phyloP scores from a whole-genome alignment of 2,888 invertebrate species.

The Mermis nigrescens region DNA sequence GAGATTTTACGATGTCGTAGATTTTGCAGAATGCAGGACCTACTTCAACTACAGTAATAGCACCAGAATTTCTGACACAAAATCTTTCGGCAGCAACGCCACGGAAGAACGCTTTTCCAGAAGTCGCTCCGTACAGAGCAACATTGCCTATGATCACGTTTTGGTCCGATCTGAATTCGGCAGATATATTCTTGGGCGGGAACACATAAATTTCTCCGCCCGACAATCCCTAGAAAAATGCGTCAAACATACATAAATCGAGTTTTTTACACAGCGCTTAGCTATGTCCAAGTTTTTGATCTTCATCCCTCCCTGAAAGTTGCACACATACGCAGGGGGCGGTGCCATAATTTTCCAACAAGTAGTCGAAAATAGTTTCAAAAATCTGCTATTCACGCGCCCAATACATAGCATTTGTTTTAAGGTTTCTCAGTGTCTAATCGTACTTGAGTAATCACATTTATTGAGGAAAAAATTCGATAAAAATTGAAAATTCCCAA shows the following conservation, averaged over 20 bases:
- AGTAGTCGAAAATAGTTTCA: too few species aligned
- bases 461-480: too few species aligned
- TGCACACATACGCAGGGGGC: not conserved
- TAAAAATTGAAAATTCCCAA: too few species aligned
- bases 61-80: conserved; percentile 93
- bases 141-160: conserved; percentile 97
- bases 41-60: conserved; percentile 75
- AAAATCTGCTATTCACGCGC: too few species aligned
- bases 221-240: conserved; percentile 53
- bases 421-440: too few species aligned
- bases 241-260: not conserved
- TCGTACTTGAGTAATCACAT: too few species aligned
- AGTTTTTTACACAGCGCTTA: not conserved
- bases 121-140: conserved; percentile 87
- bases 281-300: too few species aligned
- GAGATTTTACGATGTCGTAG: too few species aligned
- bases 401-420: too few species aligned
- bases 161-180: conserved; percentile 60
- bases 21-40: too few species aligned
- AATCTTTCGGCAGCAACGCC: conserved; percentile 95
- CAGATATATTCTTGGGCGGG: conserved; percentile 60
- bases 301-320: too few species aligned
- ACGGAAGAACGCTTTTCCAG: conserved; percentile 77
- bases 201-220: conserved; percentile 81
- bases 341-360: not conserved